Conservation (phyloP, 2,113 vertebrate genomes). For the Chascanopsetta lugubris region DNA sequence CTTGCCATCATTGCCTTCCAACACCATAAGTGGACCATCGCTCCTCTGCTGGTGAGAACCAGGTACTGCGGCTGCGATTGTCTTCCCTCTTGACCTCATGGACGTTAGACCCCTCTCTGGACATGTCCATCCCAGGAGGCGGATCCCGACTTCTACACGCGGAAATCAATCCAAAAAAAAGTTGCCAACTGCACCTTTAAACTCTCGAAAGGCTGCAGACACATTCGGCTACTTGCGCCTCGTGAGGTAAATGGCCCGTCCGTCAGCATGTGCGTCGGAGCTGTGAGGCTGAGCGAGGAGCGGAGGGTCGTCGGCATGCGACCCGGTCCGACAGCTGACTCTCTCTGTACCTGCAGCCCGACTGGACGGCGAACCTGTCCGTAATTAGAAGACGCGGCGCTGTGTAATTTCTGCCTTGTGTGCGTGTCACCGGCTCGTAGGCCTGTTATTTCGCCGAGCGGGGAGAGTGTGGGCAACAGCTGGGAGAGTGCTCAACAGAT, state of each 20-base stretch:
- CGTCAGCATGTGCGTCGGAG: too few species aligned
- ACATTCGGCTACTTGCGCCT: constrained; percentile 10
- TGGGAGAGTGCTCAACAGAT: constrained; percentile 77
- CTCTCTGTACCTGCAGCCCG: constrained; percentile 55
- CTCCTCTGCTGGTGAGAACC: too few species aligned
- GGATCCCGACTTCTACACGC: too few species aligned
- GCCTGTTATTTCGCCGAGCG: constrained; percentile 63
- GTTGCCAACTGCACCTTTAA: too few species aligned
- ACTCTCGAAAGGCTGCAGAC: constrained; percentile 1
- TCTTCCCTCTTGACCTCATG: too few species aligned
- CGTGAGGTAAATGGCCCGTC: too few species aligned
- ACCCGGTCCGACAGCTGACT: constrained; percentile 39
- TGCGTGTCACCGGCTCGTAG: constrained; percentile 60
- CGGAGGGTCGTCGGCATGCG: constrained; percentile 19
- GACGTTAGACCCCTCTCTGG: too few species aligned
- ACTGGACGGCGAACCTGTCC: constrained; percentile 35
- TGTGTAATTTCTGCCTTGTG: constrained; percentile 65
- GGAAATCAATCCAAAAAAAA: too few species aligned
- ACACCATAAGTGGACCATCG: too few species aligned
- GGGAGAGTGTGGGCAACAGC: constrained; percentile 74
- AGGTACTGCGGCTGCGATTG: too few species aligned
- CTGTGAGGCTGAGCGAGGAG: not conserved
- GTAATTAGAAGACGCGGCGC: constrained; percentile 58
- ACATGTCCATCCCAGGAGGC: too few species aligned
- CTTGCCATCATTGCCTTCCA: too few species aligned